These are phyloP conservation scores for Rhinolophus ferrumequinum DNA, from an alignment of 2,113 vertebrate genomes.

Conservation along the genomic window DNA sequence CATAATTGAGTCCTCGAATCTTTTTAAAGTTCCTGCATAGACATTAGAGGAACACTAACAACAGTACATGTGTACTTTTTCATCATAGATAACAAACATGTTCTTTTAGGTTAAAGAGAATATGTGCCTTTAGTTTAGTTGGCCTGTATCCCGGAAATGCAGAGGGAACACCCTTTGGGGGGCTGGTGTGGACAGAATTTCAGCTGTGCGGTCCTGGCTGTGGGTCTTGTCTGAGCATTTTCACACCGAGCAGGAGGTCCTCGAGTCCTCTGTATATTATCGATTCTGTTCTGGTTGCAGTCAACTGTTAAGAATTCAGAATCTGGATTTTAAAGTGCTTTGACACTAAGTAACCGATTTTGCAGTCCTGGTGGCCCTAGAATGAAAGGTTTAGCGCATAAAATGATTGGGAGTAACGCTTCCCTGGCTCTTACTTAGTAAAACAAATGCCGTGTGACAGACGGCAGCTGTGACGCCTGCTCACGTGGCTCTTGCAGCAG, in stretches of 20 bases:
- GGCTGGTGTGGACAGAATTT: background rate
- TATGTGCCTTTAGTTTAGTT: background rate
- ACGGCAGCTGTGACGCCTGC: background rate
- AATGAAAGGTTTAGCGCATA: background rate
- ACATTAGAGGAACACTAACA: background rate
- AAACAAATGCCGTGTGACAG: accelerated
- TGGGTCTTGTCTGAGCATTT: background rate
- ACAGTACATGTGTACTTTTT: background rate
- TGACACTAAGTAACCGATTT: background rate
- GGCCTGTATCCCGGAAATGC: background rate
- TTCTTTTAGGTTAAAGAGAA: background rate
- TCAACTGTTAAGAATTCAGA: background rate
- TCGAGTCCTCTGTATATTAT: background rate
- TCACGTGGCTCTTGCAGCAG: background rate
- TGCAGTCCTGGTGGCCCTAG: background rate
- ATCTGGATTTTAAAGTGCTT: background rate
- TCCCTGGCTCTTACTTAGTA: background rate
- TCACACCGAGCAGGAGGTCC: background rate
- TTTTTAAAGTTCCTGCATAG: background rate
- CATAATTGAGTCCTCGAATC: background rate
- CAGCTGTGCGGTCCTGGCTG: accelerated
- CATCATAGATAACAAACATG: background rate
- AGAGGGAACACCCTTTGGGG: background rate
- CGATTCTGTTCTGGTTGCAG: background rate
- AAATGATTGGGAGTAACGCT: background rate